Evolutionary conservation across 2,113 vertebrate genomes (phyloP), one percentile per base, ranked within the genome.

Genomic region (Clarias gariepinus): DNA sequence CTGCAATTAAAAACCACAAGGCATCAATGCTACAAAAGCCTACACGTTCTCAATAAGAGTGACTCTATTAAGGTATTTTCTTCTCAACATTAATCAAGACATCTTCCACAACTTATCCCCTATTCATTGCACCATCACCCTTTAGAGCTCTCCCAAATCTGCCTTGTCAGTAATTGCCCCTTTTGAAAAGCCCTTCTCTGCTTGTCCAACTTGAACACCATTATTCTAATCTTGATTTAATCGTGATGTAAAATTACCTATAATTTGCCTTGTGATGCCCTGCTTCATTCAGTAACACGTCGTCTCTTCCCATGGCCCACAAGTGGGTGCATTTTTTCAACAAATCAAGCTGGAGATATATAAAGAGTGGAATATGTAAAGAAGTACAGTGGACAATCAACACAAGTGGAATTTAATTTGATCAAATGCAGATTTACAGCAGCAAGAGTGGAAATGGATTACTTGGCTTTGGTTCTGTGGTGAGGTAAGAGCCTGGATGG

Each of bases 171-270:
- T 95, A 95, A 95, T 95, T 95, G 93, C 86, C 92, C 87, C 73
- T 73, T 94, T 94, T 94, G 91, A 95, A 94, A 94, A 93, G 90
- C 93, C 90, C 90, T 58, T 92, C 92, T 92, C 92, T 90, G 92
- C 93, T 94, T 92, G 94, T 94, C 93, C 93, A 92, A 94, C 91
- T 93, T 89, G 92, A 92, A 90, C 64, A 90, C 93, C 92, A 95
- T 95, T 95, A 95, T 95, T 95, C 93, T 94, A 94, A 95, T 95
- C 93, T 95, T 88, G n/a, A n/a, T n/a, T n/a, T n/a, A n/a, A n/a
- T n/a, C n/a, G 91, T 95, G 93, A 95, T 95, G 94, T 94, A 91
- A 95, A 95, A 96, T 96, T 95, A 94, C 94, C 94, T 94, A 92
- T 95, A 95, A 96, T 96, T 95, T 95, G 88, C 94, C 90, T 92